These are phyloP conservation scores for Promerops cafer DNA, from an alignment of 2,113 vertebrate species.

Conservation along the genomic window DNA sequence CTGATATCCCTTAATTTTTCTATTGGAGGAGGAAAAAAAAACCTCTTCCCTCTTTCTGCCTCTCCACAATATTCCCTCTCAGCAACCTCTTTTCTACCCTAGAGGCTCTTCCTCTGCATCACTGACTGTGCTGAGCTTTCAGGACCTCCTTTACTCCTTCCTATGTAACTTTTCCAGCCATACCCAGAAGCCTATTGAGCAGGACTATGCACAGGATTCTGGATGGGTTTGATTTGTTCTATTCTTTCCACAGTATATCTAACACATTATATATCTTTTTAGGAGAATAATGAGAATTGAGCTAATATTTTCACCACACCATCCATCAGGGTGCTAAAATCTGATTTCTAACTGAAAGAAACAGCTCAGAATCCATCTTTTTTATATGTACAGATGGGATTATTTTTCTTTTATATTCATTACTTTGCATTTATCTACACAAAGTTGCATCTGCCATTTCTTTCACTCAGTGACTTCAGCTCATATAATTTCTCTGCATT, in stretches of 20 bases:
- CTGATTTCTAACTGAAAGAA: not conserved
- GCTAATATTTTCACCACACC: not conserved
- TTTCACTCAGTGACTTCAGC: not conserved
- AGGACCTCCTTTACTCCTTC: not conserved
- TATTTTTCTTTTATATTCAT: not conserved
- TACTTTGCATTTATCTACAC: not conserved
- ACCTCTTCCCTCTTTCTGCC: not conserved
- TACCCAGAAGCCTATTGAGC: not conserved
- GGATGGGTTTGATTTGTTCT: not conserved
- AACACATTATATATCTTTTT: not conserved
- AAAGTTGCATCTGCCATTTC: not conserved
- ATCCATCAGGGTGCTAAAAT: not conserved
- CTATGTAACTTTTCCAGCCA: not conserved
- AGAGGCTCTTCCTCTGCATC: not conserved
- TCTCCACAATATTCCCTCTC: not conserved
- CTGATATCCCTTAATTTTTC: not conserved
- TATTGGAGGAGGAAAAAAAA: not conserved
- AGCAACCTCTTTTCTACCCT: not conserved
- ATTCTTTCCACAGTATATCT: not conserved
- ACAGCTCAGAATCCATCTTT: not conserved
- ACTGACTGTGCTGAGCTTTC: not conserved
- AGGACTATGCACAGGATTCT: not conserved
- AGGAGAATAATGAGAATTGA: not conserved
- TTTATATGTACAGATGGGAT: not conserved
- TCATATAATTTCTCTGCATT: not conserved